A percentile compares a stretch with the other conserved stretches of the same genome.
These are phyloP conservation scores for Arrhopalites spinosus DNA, from an alignment of 2,888 invertebrate genomes.

Conservation along the genomic window DNA sequence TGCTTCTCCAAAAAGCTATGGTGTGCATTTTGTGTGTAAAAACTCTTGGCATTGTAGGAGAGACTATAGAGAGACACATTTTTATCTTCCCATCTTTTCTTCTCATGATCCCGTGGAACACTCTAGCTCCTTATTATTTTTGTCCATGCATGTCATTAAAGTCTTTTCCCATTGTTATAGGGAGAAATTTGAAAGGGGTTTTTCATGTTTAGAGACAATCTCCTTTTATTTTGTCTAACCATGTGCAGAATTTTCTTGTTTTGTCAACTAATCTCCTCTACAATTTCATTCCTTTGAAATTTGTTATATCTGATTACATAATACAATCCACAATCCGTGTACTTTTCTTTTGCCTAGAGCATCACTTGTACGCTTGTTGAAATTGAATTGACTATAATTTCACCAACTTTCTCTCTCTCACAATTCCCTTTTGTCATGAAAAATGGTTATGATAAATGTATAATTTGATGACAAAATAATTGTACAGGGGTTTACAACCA, in stretches of 20 bases:
- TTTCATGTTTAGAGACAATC: background rate
- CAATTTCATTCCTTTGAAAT: background rate
- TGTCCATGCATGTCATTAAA: background rate
- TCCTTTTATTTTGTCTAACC: background rate
- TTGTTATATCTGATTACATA: background rate
- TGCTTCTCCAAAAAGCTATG: background rate
- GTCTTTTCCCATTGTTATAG: background rate
- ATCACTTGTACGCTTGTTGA: background rate
- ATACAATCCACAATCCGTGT: background rate
- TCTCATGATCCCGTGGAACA: background rate
- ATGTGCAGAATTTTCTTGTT: too few relatives aligned
- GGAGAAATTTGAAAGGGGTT: background rate
- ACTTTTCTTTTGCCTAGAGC: background rate
- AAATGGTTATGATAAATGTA: too few relatives aligned
- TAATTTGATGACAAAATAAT: too few relatives aligned
- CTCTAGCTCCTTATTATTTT: background rate
- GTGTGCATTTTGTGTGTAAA: background rate
- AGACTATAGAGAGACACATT: too few relatives aligned
- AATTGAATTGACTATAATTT: background rate
- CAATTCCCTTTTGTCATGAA: too few relatives aligned
- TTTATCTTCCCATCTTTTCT: too few relatives aligned
- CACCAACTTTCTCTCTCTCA: background rate
- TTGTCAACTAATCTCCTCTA: background rate
- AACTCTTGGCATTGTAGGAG: background rate
- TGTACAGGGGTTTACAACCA: constrained; percentile 20